Conservation (phyloP, 2,797 vertebrate species). For the Thamnophis elegans region DNA sequence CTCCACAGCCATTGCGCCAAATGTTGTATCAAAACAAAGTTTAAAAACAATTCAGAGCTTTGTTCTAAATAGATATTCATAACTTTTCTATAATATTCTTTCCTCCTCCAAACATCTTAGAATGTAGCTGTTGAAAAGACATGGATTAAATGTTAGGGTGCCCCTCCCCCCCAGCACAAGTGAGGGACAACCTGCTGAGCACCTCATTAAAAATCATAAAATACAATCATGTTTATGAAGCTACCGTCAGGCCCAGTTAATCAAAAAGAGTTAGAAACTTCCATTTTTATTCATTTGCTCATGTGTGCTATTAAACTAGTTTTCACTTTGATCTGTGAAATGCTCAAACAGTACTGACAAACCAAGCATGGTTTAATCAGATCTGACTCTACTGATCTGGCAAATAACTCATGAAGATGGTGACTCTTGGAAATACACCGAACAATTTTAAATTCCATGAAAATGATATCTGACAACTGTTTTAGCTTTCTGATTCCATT, state of each 20-base stretch:
- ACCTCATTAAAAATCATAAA: constrained; percentile 63
- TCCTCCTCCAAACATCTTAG: not conserved
- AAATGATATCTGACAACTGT: constrained; percentile 50
- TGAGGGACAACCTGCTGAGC: constrained; percentile 28
- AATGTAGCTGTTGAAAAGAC: constrained; percentile 16
- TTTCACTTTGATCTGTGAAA: constrained; percentile 63
- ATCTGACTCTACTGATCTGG: constrained; percentile 64
- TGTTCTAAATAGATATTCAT: not conserved
- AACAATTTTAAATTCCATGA: constrained; percentile 57
- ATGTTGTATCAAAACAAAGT: not conserved
- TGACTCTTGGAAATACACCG: constrained; percentile 60
- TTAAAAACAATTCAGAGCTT: not conserved
- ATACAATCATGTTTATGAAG: constrained; percentile 56
- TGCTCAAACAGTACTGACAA: constrained; percentile 62
- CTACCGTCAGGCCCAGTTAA: constrained; percentile 59
- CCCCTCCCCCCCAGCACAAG: not conserved
- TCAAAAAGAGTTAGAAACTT: constrained; percentile 59
- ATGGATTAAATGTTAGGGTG: constrained; percentile 15
- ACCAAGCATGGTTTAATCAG: constrained; percentile 60
- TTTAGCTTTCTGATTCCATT: constrained; percentile 46
- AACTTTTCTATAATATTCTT: not conserved
- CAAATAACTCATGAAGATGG: constrained; percentile 54
- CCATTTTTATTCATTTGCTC: constrained; percentile 65
- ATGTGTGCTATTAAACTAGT: constrained; percentile 48
- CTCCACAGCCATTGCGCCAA: not conserved